These are phyloP conservation scores for Melipona quadrifasciata DNA, from an alignment of 1,140 invertebrate genomes.

Conservation along the genomic window DNA sequence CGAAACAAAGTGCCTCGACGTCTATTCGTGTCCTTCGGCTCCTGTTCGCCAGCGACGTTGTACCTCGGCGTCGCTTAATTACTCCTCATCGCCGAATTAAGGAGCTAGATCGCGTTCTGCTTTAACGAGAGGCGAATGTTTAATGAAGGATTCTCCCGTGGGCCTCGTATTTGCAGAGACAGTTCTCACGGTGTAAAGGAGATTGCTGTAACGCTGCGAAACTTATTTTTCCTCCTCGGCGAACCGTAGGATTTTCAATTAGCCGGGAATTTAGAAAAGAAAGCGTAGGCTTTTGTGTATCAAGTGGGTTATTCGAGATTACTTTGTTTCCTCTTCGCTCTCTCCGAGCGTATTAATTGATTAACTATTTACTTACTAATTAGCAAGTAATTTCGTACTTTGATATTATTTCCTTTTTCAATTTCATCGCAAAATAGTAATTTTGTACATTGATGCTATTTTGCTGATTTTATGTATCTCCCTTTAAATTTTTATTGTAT, in stretches of 20 bases:
- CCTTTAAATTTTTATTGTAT: too few relatives aligned
- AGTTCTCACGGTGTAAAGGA: constrained; percentile 61
- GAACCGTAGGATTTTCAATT: background rate
- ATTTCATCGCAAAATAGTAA: too few relatives aligned
- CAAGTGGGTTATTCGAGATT: background rate
- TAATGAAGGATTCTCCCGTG: constrained; percentile 58
- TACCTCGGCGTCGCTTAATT: constrained; percentile 62
- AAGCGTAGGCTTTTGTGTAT: background rate
- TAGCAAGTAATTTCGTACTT: too few relatives aligned
- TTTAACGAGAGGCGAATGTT: constrained; percentile 71
- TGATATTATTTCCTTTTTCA: too few relatives aligned
- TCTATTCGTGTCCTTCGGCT: background rate
- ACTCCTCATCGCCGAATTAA: constrained; percentile 73
- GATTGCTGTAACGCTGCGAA: constrained; percentile 2
- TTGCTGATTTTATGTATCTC: too few relatives aligned
- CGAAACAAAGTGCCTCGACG: constrained; percentile 65
- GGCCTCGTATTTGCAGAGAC: constrained; percentile 39
- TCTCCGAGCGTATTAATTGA: too few relatives aligned
- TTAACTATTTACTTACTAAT: too few relatives aligned
- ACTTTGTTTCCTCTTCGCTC: too few relatives aligned
- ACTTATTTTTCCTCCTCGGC: background rate
- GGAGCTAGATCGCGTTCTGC: constrained; percentile 54
- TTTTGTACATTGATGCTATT: too few relatives aligned
- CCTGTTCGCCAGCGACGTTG: background rate
- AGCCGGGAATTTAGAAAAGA: background rate